Evolutionary conservation across 2,797 vertebrate genomes (phyloP), one percentile per base, ranked within the genome.

Genomic region (Sparidentex hasta): DNA sequence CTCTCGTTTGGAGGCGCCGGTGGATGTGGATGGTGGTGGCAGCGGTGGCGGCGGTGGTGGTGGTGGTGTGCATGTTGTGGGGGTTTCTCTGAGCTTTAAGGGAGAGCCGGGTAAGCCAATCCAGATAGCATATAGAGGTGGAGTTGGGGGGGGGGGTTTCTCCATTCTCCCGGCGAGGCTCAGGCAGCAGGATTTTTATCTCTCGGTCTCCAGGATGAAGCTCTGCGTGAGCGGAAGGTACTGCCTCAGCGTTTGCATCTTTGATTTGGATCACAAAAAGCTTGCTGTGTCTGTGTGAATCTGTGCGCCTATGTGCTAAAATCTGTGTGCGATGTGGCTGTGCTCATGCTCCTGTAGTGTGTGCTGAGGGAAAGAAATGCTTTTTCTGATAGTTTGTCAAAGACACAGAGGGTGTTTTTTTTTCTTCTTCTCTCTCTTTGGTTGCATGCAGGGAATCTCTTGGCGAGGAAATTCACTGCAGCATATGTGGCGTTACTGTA

Each of bases 141-240:
- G 27, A 27, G 27, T 27, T 27, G 65, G 14, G 8, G 59, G n/a
- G 20, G 21, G 16, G 48, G 89, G 90, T 81, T 86, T 90, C 88
- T 91, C 87, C 67, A 29, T 80, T 66, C 54, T 65, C 78, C 74
- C 57, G 18, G 81, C 59, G 58, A 87, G 67, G 79, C 88, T 90
- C 74, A 62, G 64, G 76, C 79, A 57, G 86, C 75, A 71, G 90
- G 90, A 88, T 84, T 82, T 33, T 81, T 84, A 76, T 84, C 83
- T 84, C 71, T 80, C 51, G 3, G 65, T 82, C 86, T 88, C 80
- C 87, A 87, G 91, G 87, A 95, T 94, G 94, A 94, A 88, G 90
- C 93, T 93, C 78, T 94, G 93, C 75, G 67, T 83, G 82, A 92
- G 92, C 50, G 87, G 90, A 90, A 94, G 94, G 94, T 95, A 95